A percentile compares a stretch with the other conserved stretches of the same genome.
Evolutionary conservation across 2,888 invertebrate species (phyloP).

Genomic region (Dexiosoma caninum): DNA sequence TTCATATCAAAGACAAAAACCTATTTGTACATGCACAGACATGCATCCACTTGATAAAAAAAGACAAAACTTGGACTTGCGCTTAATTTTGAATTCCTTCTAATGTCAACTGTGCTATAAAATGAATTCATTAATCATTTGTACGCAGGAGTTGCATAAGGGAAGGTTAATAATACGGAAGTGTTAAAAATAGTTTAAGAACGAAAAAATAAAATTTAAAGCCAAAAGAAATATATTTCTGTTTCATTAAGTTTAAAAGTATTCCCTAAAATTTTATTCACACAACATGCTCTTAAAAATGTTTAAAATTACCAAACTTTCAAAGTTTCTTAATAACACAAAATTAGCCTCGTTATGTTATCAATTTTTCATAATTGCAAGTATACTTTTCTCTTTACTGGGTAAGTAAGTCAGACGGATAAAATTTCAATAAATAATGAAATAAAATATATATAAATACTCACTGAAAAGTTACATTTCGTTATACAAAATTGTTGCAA

Average conservation of each 20-base stretch:
- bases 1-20: too few relatives aligned
- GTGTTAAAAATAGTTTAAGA: slow-evolving; percentile 6
- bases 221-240: not conserved
- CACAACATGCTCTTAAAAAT: not conserved
- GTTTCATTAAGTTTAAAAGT: not conserved
- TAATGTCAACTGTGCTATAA: slow-evolving; percentile 40
- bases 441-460: not conserved
- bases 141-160: slow-evolving; percentile 57
- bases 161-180: slow-evolving; percentile 42
- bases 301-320: slow-evolving; percentile 36
- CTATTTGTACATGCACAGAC: too few relatives aligned
- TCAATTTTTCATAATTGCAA: slow-evolving; percentile 44
- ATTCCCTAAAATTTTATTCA: not conserved
- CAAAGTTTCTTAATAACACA: slow-evolving; percentile 28
- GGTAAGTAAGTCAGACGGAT: slow-evolving; percentile 58
- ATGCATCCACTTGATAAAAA: too few relatives aligned
- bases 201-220: not conserved
- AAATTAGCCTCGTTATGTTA: slow-evolving; percentile 30
- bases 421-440: slow-evolving; percentile 5
- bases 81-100: not conserved
- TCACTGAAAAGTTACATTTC: too few relatives aligned
- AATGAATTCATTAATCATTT: slow-evolving; percentile 59
- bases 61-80: too few relatives aligned
- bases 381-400: slow-evolving; percentile 64
- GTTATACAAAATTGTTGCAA: too few relatives aligned